Evolutionary conservation across 1,140 invertebrate genomes (phyloP).

Genomic region (Lineus longissimus): DNA sequence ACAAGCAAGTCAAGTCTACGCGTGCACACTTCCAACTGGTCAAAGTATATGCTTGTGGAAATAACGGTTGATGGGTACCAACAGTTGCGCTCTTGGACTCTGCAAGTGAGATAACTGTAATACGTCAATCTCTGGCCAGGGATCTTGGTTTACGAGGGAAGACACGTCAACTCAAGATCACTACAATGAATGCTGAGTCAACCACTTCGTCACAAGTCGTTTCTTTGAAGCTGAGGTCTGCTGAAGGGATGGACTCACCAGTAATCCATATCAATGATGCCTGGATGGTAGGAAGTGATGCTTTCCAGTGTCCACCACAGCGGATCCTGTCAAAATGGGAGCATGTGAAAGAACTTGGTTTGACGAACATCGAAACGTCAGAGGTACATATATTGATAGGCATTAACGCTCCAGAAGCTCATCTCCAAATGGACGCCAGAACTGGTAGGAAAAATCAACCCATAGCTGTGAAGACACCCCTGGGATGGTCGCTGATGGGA

Average conservation of each 20-base stretch:
- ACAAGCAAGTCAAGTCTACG: no score
- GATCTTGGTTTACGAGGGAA: conserved; percentile 1
- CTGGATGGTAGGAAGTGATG: neutral
- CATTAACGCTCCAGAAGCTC: neutral
- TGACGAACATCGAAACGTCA: neutral
- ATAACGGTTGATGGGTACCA: neutral
- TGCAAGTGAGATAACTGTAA: neutral
- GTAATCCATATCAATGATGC: neutral
- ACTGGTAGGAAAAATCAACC: neutral
- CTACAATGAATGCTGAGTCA: neutral
- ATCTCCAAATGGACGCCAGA: neutral
- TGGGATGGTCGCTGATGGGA: neutral
- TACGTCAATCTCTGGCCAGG: neutral
- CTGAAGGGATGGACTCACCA: neutral
- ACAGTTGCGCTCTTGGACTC: neutral
- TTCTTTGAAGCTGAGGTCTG: neutral
- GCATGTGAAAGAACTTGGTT: neutral
- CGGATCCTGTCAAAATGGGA: neutral
- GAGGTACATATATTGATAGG: neutral
- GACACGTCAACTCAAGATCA: neutral
- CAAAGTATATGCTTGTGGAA: neutral
- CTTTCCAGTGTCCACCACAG: neutral
- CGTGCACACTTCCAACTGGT: neutral
- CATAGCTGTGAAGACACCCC: neutral
- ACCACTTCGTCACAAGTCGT: neutral